phyloP scores from a whole-genome alignment of 30 jellyfish, hydroid and myxozoan species.

The Aurelia coerulea region DNA sequence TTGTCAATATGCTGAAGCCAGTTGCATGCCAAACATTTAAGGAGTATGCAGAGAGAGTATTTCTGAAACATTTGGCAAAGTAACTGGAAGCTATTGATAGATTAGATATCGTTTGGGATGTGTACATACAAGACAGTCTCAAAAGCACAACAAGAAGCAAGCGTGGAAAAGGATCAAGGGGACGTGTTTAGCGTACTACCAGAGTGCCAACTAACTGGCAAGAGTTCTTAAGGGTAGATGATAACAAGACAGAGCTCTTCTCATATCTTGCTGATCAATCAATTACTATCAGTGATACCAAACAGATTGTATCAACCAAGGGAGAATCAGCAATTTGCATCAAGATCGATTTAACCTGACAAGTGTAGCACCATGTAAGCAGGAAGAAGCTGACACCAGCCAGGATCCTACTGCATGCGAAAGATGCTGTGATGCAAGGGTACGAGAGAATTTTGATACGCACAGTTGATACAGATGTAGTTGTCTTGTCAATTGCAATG shows the following conservation, averaged over 20 bases:
- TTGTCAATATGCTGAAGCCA: conserved; percentile 6
- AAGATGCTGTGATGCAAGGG: background rate
- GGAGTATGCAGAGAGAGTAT: background rate
- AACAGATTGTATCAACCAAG: background rate
- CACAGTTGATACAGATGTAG: conserved; percentile 13
- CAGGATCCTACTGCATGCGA: background rate
- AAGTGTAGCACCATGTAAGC: background rate
- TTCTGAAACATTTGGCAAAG: background rate
- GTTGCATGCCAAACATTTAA: background rate
- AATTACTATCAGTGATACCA: background rate
- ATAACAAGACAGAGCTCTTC: background rate
- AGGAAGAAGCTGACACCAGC: background rate
- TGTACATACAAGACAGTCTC: background rate
- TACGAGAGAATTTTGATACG: conserved; percentile 4
- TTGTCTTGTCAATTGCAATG: conserved; percentile 3
- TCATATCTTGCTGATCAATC: background rate
- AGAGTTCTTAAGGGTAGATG: background rate
- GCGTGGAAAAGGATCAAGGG: background rate
- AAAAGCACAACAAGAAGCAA: background rate
- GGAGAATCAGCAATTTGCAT: background rate
- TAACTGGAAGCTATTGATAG: background rate
- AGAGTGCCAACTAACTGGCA: conserved; percentile 10
- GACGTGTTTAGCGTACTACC: background rate
- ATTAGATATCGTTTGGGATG: conserved; percentile 16
- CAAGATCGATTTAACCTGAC: background rate